Base-by-base conservation (phyloP, 2,797 vertebrate genomes). In the Bucorvus abyssinicus region DNA sequence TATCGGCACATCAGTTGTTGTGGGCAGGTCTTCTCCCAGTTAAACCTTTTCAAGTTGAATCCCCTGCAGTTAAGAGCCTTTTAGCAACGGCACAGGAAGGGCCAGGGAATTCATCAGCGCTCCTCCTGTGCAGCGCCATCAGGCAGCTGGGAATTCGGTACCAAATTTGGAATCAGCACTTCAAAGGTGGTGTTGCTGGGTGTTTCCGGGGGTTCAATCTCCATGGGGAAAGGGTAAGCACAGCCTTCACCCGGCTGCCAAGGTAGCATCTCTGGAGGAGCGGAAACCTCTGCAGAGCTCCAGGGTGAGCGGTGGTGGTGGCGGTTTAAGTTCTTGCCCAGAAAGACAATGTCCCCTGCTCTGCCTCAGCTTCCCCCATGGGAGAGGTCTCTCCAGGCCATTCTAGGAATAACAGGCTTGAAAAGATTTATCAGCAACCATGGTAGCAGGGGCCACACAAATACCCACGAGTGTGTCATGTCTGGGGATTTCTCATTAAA, bases 281-380 rank as follows among this genome's bases (percentile, higher is more conserved):
- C 5, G 24, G 71, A 73, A 84, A 82, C 20, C 47, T 73, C 42
- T 71, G 53, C 59, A 91, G 38, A 82, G 55, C 47, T 93, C n/a
- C 44, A 60, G 17, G n/a, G 26, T 0, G 9, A 75, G 61, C 0
- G 2, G 12, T 23, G 52, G 23, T 7, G 13, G 53, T 0, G 9
- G 56, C 52, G 55, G 64, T 65, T 26, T n/a, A 75, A 52, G 27
- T 44, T 44, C 63, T 55, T 12, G 2, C 17, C 27, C 45, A 53
- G 38, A 49, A 49, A 50, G 26, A 20, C 9, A 23, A 18, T 22
- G 52, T 60, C 42, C 34, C n/a, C 71, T 57, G 50, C 42, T 36
- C 74, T 79, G 78, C 73, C 83, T 87, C 80, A 29, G 70, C 69
- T 92, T 84, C 70, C 52, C 56, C 53, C 3, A 5, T 0, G 19